Evolutionary conservation across 2,113 vertebrate species (phyloP), one percentile per base, ranked within the genome.

Genomic region (Miniopterus natalensis): DNA sequence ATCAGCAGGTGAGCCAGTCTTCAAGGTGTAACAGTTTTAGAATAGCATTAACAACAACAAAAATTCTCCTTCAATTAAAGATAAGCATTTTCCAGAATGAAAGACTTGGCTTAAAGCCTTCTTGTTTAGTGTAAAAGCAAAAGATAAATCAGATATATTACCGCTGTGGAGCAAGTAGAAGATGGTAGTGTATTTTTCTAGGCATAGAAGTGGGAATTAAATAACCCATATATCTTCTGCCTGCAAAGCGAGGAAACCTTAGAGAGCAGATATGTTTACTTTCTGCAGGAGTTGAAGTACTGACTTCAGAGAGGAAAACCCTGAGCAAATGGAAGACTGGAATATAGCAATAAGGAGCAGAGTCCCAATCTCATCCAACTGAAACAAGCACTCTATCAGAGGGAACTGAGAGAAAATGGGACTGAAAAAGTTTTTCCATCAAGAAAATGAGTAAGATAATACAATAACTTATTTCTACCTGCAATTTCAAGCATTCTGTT

Each of bases 21-120:
- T 92, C 20, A 92, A 90, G 45, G 40, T 42, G 23, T 73, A 20
- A 87, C 4, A 36, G n/a, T 18, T 84, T 95, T 49, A 92, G 42
- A 95, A 89, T 4, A 88, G 18, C 29, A 87, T 95, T 91, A 94
- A 90, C 29, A 81, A 87, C 23, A 81, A 88, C 92, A 93, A 70
- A 15, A 83, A 94, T 92, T 89, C 18, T 92, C 20, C 75, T 92
- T 9, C 83, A 88, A 51, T 57, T 71, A 78, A 88, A 88, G 59
- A 74, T 42, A 92, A 84, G 3, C 40, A 89, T 73, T 95, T 94
- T 71, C 51, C 25, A 75, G 40, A 84, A 92, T 74, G n/a, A 96
- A 96, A 94, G n/a, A 65, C 81, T 90, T 97, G 78, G 86, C 47
- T 91, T 63, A 87, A 95, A 95, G 57, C 27, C 53, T 84, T 93